Evolutionary conservation across 2,113 vertebrate genomes (phyloP), one percentile per base, ranked within the genome.

Genomic region (Myrmecobius fasciatus): DNA sequence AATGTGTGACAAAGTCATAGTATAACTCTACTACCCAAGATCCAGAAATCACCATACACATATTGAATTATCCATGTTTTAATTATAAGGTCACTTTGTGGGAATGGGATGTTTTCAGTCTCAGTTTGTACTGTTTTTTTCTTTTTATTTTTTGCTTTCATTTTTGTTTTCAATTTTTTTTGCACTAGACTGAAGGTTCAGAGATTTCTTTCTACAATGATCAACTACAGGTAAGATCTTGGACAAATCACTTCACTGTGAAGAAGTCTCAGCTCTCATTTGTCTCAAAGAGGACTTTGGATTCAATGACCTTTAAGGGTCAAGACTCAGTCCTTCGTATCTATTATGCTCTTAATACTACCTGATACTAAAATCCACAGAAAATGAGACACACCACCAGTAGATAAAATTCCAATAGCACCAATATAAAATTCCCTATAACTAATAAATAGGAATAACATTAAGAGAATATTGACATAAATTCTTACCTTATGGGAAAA

Each of bases 31-130:
- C 43, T 53, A 28, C 51, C 36, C 56, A 43, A 31, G 92, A 46
- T 52, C 92, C 47, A 94, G 91, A 93, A 95, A 95, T n/a, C 47
- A 25, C 93, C 92, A 56, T 25, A 2, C 17, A 56, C 90, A 25
- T 36, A 67, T 36, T 53, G 47, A 94, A 92, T 91, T 52, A 93
- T 53, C 43, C 9, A 52, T 11, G n/a, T 31, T 3, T 91, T 52
- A 51, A 8, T 4, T 67, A 60, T 1, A 56, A 10, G 89, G 28
- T 6, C 53, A 93, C 52, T 91, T 53, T 31, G 11, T 93, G 14
- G 60, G n/a, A 75, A 36, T n/a, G 60, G 36, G 14, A 75, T 75
- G 14, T n/a, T 36, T 75, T 75, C 36, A 17, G 60, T 75, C 60
- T n/a, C 5, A 75, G 12, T 75, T 75, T 75, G 60, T n/a, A 75